Evolutionary conservation across 2,113 vertebrate species (phyloP), one percentile per base, ranked within the genome.

Genomic region (Martes martes): DNA sequence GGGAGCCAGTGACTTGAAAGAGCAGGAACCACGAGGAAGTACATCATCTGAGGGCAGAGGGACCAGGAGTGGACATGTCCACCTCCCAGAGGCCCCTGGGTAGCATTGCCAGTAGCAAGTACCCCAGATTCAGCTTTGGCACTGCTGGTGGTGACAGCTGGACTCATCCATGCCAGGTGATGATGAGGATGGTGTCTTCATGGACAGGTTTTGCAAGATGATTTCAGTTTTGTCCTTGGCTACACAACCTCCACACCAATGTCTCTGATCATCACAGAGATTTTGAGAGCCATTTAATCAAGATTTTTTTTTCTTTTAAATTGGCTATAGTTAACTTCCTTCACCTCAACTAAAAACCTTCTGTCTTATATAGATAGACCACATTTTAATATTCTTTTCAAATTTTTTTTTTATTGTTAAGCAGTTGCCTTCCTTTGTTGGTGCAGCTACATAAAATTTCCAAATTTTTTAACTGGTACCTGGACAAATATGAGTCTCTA

Each of bases 41-140:
- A 18, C 31, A 50, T 82, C 0, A 0, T 55, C 13, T 6, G 0
- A 65, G 11, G 39, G 3, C n/a, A 28, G 11, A 36, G 3, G 52
- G 45, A 52, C 21, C 36, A 55, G 47, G 71, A 47, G 14, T 33
- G 61, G 59, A 47, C 39, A 28, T 7, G 26, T 14, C 21, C 11
- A 39, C 47, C 52, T 89, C 47, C 50, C 42, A 80, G n/a, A 50
- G n/a, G 6, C 4, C 45, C 0, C 28, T 69, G 1, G 24, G 16
- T 15, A 74, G 24, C 47, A 89, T 4, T 55, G 14, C 55, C 59
- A 36, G 33, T 42, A 63, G 11, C 19, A 21, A 18, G 2, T 55
- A 67, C 39, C 11, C 15, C 10, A 86, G 13, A 28, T 47, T 85
- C 19, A 21, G 65, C 55, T 24, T 42, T 16, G 36, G 11, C 42